Conservation (phyloP, 2,888 invertebrate genomes). For the Dromius quadrimaculatus region DNA sequence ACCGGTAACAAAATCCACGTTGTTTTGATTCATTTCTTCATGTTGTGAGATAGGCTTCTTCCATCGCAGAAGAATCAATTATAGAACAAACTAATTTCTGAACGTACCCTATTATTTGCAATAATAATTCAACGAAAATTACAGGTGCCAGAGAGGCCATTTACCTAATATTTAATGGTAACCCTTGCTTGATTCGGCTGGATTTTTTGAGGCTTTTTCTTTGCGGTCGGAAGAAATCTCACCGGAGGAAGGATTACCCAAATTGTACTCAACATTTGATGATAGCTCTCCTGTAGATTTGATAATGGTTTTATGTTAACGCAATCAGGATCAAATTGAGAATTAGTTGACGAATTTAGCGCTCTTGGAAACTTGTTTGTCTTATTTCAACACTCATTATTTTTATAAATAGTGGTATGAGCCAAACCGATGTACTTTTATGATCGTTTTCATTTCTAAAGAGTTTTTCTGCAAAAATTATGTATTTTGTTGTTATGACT, state of each 20-base stretch:
- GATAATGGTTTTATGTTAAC: neutral
- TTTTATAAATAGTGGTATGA: too few relatives aligned
- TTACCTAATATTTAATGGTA: conserved; percentile 46
- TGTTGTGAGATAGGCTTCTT: conserved; percentile 2
- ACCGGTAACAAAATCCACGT: conserved; percentile 1
- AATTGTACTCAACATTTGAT: neutral
- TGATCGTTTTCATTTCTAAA: too few relatives aligned
- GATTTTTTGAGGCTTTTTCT: conserved; percentile 25
- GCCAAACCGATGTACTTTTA: too few relatives aligned
- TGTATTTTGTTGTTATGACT: too few relatives aligned
- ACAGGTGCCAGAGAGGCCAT: conserved; percentile 37
- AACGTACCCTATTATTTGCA: conserved; percentile 47
- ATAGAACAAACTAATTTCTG: conserved; percentile 48
- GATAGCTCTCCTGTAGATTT: neutral
- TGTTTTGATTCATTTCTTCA: neutral
- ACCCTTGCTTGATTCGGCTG: conserved; percentile 22
- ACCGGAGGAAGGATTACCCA: neutral
- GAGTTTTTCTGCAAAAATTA: too few relatives aligned
- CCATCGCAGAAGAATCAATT: conserved; percentile 41
- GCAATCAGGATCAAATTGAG: conserved; percentile 1
- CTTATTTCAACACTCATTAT: too few relatives aligned
- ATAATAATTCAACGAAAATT: conserved; percentile 49
- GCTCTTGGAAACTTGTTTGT: conserved; percentile 29
- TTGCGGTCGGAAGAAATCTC: conserved; percentile 18
- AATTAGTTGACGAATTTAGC: conserved; percentile 27